These are phyloP conservation scores for Brachionus asplanchnoidis DNA, from an alignment of 1,140 invertebrate genomes.

Conservation along the genomic window DNA sequence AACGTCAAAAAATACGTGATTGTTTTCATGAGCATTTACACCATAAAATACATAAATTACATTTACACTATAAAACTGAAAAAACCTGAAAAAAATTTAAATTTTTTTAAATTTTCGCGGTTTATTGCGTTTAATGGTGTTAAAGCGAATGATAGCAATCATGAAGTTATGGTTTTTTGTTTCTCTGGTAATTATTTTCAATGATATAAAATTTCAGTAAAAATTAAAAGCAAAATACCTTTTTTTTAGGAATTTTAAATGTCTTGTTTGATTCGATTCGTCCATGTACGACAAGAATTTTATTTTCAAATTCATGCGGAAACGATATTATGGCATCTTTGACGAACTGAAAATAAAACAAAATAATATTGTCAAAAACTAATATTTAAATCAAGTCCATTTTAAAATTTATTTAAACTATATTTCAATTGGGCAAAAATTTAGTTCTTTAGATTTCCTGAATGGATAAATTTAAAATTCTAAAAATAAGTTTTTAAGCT, in stretches of 20 bases:
- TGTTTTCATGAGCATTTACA: no score
- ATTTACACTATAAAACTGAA: no score
- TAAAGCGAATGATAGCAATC: no score
- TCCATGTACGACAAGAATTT: neutral
- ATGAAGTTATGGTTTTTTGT: no score
- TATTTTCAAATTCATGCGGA: neutral
- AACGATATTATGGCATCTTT: neutral
- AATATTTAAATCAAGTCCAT: neutral
- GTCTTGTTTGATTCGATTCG: constrained; percentile 5
- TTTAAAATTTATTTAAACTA: neutral
- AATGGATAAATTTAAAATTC: neutral
- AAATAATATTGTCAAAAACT: neutral
- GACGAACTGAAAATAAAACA: neutral
- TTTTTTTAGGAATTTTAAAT: neutral
- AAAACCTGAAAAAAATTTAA: no score
- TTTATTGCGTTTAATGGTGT: no score
- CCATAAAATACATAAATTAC: no score
- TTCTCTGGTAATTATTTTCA: no score
- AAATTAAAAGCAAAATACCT: no score
- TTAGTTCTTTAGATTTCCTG: neutral
- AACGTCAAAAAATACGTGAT: no score
- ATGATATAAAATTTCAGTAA: no score
- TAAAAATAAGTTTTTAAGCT: neutral
- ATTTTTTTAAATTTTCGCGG: no score
- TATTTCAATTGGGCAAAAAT: neutral